Evolutionary conservation across 2,113 vertebrate genomes (phyloP).

Genomic region (Pipa parva): DNA sequence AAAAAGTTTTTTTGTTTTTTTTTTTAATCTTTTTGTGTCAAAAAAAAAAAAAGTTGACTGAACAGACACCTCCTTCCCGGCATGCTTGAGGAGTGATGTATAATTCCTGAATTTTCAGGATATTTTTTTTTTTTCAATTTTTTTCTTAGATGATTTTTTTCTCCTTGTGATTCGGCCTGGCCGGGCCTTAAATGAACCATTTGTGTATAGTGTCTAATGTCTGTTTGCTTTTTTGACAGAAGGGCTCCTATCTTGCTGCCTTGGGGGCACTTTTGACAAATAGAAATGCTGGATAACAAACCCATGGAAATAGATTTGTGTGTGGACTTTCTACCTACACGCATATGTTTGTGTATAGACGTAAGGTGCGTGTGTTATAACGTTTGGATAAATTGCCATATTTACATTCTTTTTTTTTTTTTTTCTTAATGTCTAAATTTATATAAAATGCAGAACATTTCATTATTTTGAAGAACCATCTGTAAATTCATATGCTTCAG

Average conservation of each 20-base stretch:
- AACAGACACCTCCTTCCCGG: constrained; percentile 4
- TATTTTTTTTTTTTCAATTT: constrained; percentile 17
- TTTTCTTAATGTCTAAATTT: neutral
- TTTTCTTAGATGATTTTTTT: no score
- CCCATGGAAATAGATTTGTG: neutral
- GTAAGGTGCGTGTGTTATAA: constrained; percentile 10
- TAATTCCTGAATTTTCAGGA: constrained; percentile 30
- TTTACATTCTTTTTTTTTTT: constrained; percentile 3
- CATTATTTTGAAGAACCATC: neutral
- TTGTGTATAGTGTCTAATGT: constrained; percentile 27
- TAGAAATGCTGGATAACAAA: no score
- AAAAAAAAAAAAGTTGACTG: neutral
- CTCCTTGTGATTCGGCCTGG: constrained; percentile 20
- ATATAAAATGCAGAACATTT: neutral
- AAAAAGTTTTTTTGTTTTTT: constrained; percentile 1
- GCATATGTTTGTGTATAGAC: constrained; percentile 11
- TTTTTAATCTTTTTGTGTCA: constrained; percentile 19
- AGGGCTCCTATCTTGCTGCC: neutral
- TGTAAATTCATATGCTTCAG: neutral
- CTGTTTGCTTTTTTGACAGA: constrained; percentile 9
- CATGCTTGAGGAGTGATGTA: constrained; percentile 21
- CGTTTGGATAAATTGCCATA: constrained; percentile 16
- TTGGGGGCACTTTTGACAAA: neutral
- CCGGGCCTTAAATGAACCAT: constrained; percentile 7
- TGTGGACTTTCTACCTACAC: constrained; percentile 3